Base-by-base conservation (phyloP, 2,888 invertebrate genomes). In the Synergus itoensis region DNA sequence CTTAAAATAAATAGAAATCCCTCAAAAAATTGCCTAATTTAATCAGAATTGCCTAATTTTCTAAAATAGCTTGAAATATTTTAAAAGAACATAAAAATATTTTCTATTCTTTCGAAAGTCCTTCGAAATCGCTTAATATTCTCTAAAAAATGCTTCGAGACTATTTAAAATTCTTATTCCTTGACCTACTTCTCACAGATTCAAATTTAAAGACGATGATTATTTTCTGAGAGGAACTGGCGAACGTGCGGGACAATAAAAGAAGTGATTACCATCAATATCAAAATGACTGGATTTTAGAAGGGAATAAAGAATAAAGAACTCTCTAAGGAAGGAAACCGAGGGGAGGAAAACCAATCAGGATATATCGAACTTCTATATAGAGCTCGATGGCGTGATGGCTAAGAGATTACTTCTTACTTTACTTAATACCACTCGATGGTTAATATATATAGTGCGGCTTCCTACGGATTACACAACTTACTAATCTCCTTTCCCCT, bases 381-480 rank as follows among this genome's bases (percentile, higher is more conserved):
- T 81, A 77, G 79, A 82, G 86, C 87, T 85, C 86, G 87, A 86
- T 88, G 83, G 88, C 88, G 88, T 88, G 88, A 88, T 87, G 85
- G 83, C 87, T 88, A 88, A 88, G 84, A 88, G 87, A 88, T 88
- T 88, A 87, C 88, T 86, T 87, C 43, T 82, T 76, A 87, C 87
- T 87, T 84, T 86, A 86, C 86, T 86, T 84, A 86, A 87, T 87
- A 85, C 85, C 85, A 81, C 85, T 77, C 67, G 60, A 53, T 62
- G 73, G 40, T 77, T 79, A 28, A 28, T 28, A 28, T 28, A 48
- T 73, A 67, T 80, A 77, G 69, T 77, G 78, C 78, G 76, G 76
- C 79, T 77, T 80, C 16, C 48, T 45, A 45, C 43, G 62, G 18
- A 73, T 75, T 79, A 64, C 36, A 79, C 77, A 79, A 69, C 16